A percentile compares a stretch with the other conserved stretches of the same genome.
phyloP scores from a whole-genome alignment of 2,113 vertebrate species.

The Clarias batrachus region DNA sequence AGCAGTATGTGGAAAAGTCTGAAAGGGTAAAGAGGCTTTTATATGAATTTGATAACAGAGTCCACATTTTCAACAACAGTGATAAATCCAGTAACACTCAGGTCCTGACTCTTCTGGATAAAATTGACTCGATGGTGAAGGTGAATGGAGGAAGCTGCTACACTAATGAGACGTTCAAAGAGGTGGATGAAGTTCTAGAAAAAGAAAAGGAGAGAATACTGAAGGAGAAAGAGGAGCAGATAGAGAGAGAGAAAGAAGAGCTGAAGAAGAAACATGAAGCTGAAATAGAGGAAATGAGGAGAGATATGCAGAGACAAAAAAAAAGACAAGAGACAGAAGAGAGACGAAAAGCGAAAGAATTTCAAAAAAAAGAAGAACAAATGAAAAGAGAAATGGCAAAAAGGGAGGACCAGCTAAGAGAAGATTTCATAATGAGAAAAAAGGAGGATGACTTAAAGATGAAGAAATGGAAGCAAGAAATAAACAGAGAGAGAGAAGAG shows the following conservation, averaged over 20 bases:
- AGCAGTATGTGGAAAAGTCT: constrained; percentile 48
- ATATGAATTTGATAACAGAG: constrained; percentile 21
- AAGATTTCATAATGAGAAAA: background rate
- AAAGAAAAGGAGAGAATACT: background rate
- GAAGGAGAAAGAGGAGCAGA: background rate
- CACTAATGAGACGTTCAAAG: constrained; percentile 56
- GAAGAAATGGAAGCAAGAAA: background rate
- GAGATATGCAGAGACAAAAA: background rate
- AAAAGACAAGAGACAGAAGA: constrained; percentile 23
- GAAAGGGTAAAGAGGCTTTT: constrained; percentile 29
- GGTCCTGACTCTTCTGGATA: constrained; percentile 50
- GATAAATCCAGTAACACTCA: constrained; percentile 49
- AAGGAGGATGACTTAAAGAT: background rate
- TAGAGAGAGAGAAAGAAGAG: constrained; percentile 7
- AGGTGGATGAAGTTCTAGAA: constrained; percentile 35
- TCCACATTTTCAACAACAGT: constrained; percentile 62
- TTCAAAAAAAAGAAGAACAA: background rate
- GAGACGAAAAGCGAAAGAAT: background rate
- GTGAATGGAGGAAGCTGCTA: constrained; percentile 48
- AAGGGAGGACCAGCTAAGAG: background rate
- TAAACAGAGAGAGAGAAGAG: constrained; percentile 21
- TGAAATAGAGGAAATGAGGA: constrained; percentile 72
- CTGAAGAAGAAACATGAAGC: constrained; percentile 66
- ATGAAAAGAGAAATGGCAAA: background rate
- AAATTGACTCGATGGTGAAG: constrained; percentile 51